A percentile compares a stretch with the other conserved stretches of the same genome.
Conservation (phyloP, 2,113 vertebrate species). For the Tautogolabrus adspersus region DNA sequence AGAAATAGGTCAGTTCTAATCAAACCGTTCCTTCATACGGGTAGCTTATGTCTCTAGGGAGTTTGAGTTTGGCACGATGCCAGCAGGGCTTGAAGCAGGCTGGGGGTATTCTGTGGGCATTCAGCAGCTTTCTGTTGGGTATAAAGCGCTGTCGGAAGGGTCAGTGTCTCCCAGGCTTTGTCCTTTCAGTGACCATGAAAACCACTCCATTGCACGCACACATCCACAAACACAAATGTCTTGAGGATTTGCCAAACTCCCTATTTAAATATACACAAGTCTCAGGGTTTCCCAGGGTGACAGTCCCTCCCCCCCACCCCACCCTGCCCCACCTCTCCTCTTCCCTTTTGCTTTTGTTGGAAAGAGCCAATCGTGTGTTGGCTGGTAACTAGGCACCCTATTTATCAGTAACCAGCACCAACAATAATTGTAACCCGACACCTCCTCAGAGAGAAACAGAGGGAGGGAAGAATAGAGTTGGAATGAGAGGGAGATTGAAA, state of each 20-base stretch:
- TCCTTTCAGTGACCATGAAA: constrained; percentile 16
- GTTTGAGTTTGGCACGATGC: constrained; percentile 47
- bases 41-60: background rate
- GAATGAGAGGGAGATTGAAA: constrained; percentile 38
- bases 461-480: constrained; percentile 46
- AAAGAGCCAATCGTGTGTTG: constrained; percentile 72
- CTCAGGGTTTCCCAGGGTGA: constrained; percentile 72
- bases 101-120: constrained; percentile 53
- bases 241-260: constrained; percentile 52
- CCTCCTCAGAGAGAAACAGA: constrained; percentile 63
- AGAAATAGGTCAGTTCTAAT: constrained; percentile 26
- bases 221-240: constrained; percentile 50
- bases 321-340: background rate
- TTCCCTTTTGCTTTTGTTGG: constrained; percentile 65
- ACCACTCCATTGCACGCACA: background rate
- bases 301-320: constrained; percentile 7
- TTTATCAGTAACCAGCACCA: constrained; percentile 81
- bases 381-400: constrained; percentile 81
- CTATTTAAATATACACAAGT: constrained; percentile 76
- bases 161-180: constrained; percentile 55
- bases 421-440: constrained; percentile 80
- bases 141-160: constrained; percentile 43
- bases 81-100: constrained; percentile 49
- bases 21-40: background rate
- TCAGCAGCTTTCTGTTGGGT: constrained; percentile 63